Evolutionary conservation across 2,113 vertebrate species (phyloP).

Genomic region (Terrapene triunguis): DNA sequence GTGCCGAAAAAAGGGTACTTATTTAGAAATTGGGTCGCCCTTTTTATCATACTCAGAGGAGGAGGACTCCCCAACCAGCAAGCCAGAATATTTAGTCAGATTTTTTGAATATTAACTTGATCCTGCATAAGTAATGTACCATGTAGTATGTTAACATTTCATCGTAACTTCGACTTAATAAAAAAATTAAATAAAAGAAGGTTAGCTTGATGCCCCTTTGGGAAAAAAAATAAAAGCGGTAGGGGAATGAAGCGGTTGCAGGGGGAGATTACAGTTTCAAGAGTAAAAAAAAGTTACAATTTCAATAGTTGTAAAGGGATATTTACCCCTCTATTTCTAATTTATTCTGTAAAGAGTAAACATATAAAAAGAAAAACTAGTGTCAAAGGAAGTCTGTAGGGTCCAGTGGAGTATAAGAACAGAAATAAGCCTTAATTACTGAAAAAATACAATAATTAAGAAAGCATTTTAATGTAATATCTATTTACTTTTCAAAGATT

Average conservation of each 20-base stretch:
- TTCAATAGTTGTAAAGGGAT: neutral
- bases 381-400: neutral
- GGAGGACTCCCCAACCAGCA: too few species aligned
- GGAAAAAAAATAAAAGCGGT: neutral
- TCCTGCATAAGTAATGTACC: too few species aligned
- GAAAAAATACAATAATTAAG: constrained; percentile 49
- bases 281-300: neutral
- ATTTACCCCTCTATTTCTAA: neutral
- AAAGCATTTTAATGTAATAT: constrained; percentile 68
- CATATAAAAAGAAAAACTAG: constrained; percentile 8
- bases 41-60: too few species aligned
- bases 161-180: too few species aligned
- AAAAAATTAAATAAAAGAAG: too few species aligned
- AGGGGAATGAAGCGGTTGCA: neutral
- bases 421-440: constrained; percentile 49
- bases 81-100: too few species aligned
- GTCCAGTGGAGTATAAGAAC: neutral
- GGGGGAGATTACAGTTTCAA: neutral
- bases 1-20: too few species aligned
- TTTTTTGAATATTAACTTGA: too few species aligned
- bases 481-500: constrained; percentile 68
- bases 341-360: neutral
- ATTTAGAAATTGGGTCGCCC: too few species aligned
- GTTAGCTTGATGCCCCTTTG: neutral
- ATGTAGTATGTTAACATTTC: too few species aligned